phyloP scores from a whole-genome alignment of 2,113 vertebrate species.

The Petrocephalus zakoni region DNA sequence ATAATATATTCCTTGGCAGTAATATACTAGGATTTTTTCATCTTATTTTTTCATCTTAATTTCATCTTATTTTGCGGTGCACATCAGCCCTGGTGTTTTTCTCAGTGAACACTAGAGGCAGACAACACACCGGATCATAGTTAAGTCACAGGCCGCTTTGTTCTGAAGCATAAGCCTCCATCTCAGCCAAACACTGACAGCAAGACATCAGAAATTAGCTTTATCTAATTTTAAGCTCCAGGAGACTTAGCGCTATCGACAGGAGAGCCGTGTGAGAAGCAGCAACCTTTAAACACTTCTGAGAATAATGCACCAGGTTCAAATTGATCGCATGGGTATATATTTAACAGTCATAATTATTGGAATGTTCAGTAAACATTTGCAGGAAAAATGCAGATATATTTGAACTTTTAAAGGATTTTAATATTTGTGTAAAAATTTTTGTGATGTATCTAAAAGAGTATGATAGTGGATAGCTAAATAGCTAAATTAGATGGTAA shows the following conservation, averaged over 20 bases:
- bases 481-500: not conserved
- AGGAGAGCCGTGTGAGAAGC: not conserved
- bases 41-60: not conserved
- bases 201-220: not conserved
- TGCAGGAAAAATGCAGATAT: not conserved
- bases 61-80: not conserved
- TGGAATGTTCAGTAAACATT: not conserved
- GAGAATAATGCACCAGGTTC: not conserved
- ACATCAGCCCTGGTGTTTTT: not conserved
- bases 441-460: not conserved
- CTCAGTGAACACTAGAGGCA: conserved; percentile 13
- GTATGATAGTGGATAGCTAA: not conserved
- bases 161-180: not conserved
- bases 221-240: not conserved
- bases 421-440: not conserved
- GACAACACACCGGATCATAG: conserved; percentile 1
- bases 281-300: not conserved
- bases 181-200: not conserved
- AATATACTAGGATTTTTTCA: not conserved
- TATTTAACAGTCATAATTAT: not conserved
- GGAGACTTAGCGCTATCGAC: not conserved
- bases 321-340: not conserved
- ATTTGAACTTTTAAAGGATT: not conserved
- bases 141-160: not conserved
- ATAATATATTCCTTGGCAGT: not conserved